phyloP scores from a whole-genome alignment of 1,140 invertebrate species.

The Aleiodes sp. region DNA sequence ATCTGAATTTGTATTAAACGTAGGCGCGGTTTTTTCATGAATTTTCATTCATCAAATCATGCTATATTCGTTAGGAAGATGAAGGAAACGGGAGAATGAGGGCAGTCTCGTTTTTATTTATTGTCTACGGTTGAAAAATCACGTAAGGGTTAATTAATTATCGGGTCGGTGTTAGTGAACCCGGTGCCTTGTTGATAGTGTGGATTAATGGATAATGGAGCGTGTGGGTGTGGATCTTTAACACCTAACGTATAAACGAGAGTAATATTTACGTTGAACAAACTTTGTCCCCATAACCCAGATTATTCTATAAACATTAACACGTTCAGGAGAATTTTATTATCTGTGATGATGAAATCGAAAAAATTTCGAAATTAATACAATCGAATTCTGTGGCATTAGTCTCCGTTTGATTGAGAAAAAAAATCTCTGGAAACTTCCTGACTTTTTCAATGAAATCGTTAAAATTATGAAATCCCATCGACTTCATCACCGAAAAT shows the following conservation, averaged over 20 bases:
- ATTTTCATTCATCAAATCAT: background rate
- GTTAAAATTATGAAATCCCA: no score
- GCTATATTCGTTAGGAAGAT: background rate
- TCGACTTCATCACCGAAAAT: no score
- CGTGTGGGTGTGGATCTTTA: background rate
- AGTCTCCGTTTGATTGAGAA: no score
- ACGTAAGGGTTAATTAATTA: background rate
- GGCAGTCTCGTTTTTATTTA: no score
- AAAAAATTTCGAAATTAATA: no score
- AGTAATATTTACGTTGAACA: background rate
- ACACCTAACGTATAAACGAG: background rate
- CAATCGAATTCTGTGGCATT: no score
- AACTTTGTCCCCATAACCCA: background rate
- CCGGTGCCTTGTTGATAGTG: background rate
- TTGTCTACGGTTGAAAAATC: background rate
- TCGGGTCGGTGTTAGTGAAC: background rate
- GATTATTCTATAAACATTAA: background rate
- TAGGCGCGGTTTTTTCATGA: constrained; percentile 40
- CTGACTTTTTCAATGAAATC: no score
- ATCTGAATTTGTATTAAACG: constrained; percentile 51
- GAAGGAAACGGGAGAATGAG: background rate
- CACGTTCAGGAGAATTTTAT: background rate
- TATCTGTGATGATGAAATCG: no score
- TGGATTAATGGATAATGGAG: background rate
- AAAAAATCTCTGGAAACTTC: no score